Base-by-base conservation (phyloP, 2,888 invertebrate species). In the Brachylomia viminalis region DNA sequence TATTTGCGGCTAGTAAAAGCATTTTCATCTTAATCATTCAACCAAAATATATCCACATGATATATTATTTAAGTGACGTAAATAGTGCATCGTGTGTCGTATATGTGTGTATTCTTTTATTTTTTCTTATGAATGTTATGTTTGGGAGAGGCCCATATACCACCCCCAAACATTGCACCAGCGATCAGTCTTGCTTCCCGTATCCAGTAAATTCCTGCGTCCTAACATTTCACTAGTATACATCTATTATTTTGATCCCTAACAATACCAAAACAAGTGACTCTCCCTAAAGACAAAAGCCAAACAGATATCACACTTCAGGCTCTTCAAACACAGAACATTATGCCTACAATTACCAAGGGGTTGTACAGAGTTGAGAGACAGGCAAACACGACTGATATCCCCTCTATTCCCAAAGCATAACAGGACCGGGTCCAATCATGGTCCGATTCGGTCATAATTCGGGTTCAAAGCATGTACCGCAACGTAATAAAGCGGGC, bases 391-490 rank as follows among this genome's bases (percentile, higher is more conserved):
- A 58, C 23, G 11, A 67, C 45, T 66, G 59, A 68, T 80, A 45
- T 58, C n/a, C 42, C n/a, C 47, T 64, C 30, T 69, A 73, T 66
- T 69, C 61, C 80, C 61, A 49, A 71, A 73, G 83, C 67, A 72
- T 33, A 64, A 49, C 72, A 42, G 69, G 10, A 52, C 27, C 70
- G 5, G 42, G 13, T 56, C 59, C 80, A 82, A 79, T 79, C 77
- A 79, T 65, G 58, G 68, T 58, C 65, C 74, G 68, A 75, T 77
- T 69, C 56, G 61, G 70, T 27, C 71, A 83, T 86, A 83, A 86
- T 86, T 83, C 70, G 70, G 42, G 75, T 73, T 84, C 82, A 86
- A 86, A 86, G 80, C 75, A 77, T 77, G 72, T 58, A 73, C 84
- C 76, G 58, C 77, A 79, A 74, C 77, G 71, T 76, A 75, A 80